These are phyloP conservation scores for Eudasyphora cyanicolor DNA, from an alignment of 2,888 invertebrate genomes.

Conservation along the genomic window DNA sequence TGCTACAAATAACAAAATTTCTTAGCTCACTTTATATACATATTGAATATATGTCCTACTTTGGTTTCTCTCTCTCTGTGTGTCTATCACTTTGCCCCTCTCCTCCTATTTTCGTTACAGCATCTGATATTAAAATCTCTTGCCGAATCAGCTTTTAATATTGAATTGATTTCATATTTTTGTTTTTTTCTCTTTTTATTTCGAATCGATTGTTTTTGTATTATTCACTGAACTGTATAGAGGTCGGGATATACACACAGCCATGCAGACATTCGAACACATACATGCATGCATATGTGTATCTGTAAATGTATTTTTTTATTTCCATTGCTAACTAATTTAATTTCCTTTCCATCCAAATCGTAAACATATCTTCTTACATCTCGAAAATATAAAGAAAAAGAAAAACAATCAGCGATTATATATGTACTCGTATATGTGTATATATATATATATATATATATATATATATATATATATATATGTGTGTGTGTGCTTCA, in stretches of 20 bases:
- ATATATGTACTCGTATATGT: neutral
- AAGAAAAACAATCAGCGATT: neutral
- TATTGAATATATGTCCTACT: no score
- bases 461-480: neutral
- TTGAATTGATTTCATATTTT: neutral
- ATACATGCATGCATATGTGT: neutral
- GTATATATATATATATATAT: neutral
- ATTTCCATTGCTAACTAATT: conserved; percentile 19
- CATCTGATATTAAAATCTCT: neutral
- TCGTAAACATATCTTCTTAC: neutral
- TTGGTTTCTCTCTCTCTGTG: no score
- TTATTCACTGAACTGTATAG: no score
- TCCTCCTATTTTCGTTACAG: neutral
- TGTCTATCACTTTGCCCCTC: no score
- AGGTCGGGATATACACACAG: no score
- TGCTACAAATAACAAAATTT: neutral
- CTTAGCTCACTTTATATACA: neutral
- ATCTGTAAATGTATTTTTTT: neutral
- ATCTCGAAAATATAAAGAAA: neutral
- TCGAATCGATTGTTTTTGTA: neutral
- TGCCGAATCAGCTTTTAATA: conserved; percentile 3
- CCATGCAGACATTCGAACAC: no score
- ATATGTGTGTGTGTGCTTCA: no score
- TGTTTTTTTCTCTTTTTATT: neutral
- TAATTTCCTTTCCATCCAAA: conserved; percentile 22